Evolutionary conservation across 2,888 invertebrate species (phyloP), one percentile per base, ranked within the genome.

Genomic region (Tachina fera): DNA sequence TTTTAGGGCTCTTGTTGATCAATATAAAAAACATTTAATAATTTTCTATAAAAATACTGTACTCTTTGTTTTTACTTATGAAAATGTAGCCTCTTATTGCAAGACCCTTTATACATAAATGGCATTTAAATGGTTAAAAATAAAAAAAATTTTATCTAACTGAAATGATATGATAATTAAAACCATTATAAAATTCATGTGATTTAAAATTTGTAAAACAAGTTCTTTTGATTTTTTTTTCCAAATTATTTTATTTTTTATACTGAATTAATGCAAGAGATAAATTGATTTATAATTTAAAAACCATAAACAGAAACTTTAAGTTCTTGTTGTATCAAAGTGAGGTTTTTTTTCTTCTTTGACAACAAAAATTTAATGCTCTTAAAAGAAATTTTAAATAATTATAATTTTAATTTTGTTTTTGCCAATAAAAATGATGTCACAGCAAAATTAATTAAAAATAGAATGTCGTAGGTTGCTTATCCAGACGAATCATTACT

Each of bases 381-480:
- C 31, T 72, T 16, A 39, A 31, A 31, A 49, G 6, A 39, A 39
- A 60, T 65, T 56, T 39, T 2, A 61, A 19, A 65, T 39, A 41
- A 16, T 22, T 9, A 58, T 49, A 16, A 19, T 19, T 61, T 39
- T 13, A 19, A 6, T 61, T 61, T 41, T 63, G 1, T n/a, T 39
- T 63, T 41, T 19, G 39, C 58, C 16, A 14, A 74, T 43, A 56
- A n/a, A 60, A 60, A 70, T 78, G 77, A 71, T 51, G 53, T 53
- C 71, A 79, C 22, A 61, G 10, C 3, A 19, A 68, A 11, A 41
- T n/a, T 31, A 19, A 16, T 56, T 31, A 49, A n/a, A 47, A 47
- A 39, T 65, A 71, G 6, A 63, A 72, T 47, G 53, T 63, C 43
- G 79, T 72, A 72, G 79, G 79, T 65, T 65, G 71, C 56, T 47